Evolutionary conservation across 2,797 vertebrate genomes (phyloP).

Genomic region (Trachops cirrhosus): DNA sequence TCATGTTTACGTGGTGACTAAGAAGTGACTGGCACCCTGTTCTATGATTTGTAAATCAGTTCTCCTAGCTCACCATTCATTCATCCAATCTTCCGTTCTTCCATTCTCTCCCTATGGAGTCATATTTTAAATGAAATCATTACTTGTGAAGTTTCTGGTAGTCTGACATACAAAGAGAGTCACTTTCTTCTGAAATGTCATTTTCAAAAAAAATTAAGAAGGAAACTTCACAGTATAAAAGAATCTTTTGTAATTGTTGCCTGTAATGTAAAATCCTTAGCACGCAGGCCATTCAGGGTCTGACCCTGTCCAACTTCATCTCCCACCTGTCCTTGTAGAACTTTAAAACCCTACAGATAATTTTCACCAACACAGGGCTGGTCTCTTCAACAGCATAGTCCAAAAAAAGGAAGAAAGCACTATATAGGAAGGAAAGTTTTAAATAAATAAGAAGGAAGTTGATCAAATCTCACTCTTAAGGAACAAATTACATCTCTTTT

Average conservation of each 20-base stretch:
- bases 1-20: not conserved
- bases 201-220: not conserved
- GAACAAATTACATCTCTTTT: not conserved
- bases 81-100: no score
- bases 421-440: not conserved
- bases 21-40: not conserved
- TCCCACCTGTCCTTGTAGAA: not conserved
- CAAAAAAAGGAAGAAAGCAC: not conserved
- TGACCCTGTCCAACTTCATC: not conserved
- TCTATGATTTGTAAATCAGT: not conserved
- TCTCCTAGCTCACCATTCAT: not conserved
- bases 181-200: not conserved
- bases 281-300: not conserved
- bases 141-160: not conserved
- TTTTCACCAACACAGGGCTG: not conserved
- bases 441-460: not conserved
- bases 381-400: not conserved
- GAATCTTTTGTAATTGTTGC: not conserved
- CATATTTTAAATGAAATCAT: not conserved
- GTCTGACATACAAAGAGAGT: not conserved
- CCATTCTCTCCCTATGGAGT: not conserved
- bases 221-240: not conserved
- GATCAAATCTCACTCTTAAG: not conserved
- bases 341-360: not conserved
- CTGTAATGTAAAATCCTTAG: not conserved